Base-by-base conservation (phyloP, 2,113 vertebrate genomes). In the Falco punctatus region DNA sequence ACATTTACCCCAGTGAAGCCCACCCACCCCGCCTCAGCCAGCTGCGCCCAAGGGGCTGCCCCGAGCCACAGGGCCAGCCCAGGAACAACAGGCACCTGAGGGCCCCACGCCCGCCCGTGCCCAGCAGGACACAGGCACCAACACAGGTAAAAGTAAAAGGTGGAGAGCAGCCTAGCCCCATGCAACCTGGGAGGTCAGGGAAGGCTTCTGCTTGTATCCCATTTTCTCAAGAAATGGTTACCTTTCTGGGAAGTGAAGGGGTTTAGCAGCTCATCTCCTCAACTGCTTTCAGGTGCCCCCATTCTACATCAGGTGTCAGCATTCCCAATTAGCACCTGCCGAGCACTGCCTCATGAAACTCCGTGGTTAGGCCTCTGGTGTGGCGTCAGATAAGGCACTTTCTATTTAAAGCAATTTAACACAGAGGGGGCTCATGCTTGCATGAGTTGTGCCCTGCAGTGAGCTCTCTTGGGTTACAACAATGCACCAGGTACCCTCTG, bases 111-210 rank as follows among this genome's bases (percentile, higher is more conserved):
- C 38, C 7, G 2, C 54, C 33, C 12, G 30, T 26, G 27, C 44
- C 83, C 4, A 0, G 46, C 15, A 5, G 14, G 21, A 13, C 58
- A 57, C 16, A 0, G n/a, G 6, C 15, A 18, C 11, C 30, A 32
- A 46, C 4, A 33, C 11, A 22, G 55, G 8, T 0, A 32, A 7
- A 57, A 35, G n/a, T 3, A 46, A 35, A 35, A 15, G 5, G 4
- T 2, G 1, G 1, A 13, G 32, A 5, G 6, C 12, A 42, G 26
- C 27, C 64, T 18, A 44, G 15, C 8, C 24, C 35, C 0, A 0
- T 7, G 24, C 16, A 54, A 17, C 16, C 26, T 1, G 0, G 9
- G 10, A 33, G 4, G 19, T 8, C 4, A 35, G 15, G n/a, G 27
- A 28, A 73, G 9, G 32, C 3, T 42, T 55, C 15, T 4, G 17